Evolutionary conservation across 2,888 invertebrate genomes (phyloP).

Genomic region (Physocephala rufipes): DNA sequence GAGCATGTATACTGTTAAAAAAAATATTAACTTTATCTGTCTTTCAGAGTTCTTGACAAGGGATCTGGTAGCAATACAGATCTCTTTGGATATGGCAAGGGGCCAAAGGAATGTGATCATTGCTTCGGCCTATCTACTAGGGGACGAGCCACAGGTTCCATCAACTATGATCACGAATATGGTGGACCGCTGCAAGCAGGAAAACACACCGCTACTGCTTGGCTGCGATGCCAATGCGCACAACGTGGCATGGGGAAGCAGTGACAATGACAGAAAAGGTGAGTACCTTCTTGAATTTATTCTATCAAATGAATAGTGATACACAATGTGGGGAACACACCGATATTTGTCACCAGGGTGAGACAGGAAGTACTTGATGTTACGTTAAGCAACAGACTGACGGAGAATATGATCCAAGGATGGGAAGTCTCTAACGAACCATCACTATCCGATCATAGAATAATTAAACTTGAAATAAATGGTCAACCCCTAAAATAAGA

Average conservation of each 20-base stretch:
- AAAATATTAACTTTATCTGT: no score
- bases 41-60: not conserved
- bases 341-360: not conserved
- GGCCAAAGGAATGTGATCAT: not conserved
- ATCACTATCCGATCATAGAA: no score
- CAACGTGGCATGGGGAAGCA: not conserved
- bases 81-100: not conserved
- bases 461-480: no score
- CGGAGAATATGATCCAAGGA: no score
- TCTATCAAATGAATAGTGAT: not conserved
- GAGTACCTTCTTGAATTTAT: conserved; percentile 3
- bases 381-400: not conserved
- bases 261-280: not conserved
- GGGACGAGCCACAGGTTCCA: not conserved
- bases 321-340: not conserved
- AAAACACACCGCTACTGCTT: not conserved
- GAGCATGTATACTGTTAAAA: no score
- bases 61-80: not conserved
- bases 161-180: not conserved
- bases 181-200: not conserved
- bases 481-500: no score
- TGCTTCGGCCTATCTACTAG: not conserved
- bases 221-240: not conserved
- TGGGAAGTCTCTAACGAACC: no score
- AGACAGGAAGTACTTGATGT: not conserved